These are phyloP conservation scores for Aythya baeri DNA, from an alignment of 2,113 vertebrate species.

Conservation along the genomic window DNA sequence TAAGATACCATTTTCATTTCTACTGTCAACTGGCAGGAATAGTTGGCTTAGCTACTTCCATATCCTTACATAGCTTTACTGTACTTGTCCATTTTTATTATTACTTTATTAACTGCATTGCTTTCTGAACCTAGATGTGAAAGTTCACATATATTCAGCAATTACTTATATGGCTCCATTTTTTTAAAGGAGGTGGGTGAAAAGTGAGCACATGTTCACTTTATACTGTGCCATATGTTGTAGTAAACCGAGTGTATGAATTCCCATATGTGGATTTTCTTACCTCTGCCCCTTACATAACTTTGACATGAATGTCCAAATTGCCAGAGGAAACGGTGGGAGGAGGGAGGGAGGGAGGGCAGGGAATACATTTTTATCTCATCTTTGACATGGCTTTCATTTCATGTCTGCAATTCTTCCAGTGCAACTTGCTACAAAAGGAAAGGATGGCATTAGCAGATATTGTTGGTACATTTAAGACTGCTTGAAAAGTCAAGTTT, in stretches of 20 bases:
- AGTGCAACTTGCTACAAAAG: not conserved
- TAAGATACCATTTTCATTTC: not conserved
- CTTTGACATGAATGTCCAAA: conserved; percentile 46
- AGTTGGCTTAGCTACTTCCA: not conserved
- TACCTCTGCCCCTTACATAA: conserved; percentile 51
- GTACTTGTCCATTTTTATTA: not conserved
- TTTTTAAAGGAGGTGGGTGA: no score
- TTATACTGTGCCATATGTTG: conserved; percentile 48
- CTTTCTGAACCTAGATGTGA: not conserved
- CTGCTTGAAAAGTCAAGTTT: not conserved
- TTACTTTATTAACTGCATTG: not conserved
- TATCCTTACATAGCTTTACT: not conserved
- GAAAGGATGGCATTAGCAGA: not conserved
- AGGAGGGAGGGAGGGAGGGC: no score
- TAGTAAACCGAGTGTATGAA: conserved; percentile 53
- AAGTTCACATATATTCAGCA: not conserved
- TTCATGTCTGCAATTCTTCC: not conserved
- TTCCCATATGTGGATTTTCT: conserved; percentile 51
- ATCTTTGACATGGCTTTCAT: not conserved
- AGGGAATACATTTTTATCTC: conserved; percentile 14
- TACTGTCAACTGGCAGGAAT: not conserved
- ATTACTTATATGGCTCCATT: not conserved
- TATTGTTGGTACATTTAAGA: not conserved
- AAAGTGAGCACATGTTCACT: not conserved
- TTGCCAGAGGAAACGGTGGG: conserved; percentile 20